Evolutionary conservation across 2,888 invertebrate species (phyloP), one percentile per base, ranked within the genome.

Genomic region (Macaria liturata): DNA sequence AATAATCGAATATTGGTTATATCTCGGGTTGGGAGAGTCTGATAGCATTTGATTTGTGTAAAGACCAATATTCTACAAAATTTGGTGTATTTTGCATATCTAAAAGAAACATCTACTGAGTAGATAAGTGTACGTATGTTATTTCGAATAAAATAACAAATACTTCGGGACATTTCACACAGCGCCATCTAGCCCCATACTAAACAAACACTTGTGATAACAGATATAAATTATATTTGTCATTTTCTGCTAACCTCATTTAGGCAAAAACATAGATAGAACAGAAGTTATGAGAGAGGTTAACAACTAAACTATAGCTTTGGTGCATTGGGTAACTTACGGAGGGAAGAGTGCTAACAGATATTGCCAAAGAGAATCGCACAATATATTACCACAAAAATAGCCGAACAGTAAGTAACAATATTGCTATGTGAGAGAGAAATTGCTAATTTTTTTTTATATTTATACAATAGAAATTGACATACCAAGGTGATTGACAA

Each of bases 271-370:
- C 8, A 42, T 8, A 42, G 42, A 42, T 0, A 9, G 42, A n/a
- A n/a, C n/a, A n/a, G 0, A 42, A n/a, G 4, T 42, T 5, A 42
- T 42, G 42, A 42, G 8, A 42, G 42, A n/a, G 61, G 44, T 64
- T 67, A 52, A 48, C 50, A 62, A 69, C 73, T 78, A 79, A 76
- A 66, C 67, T 67, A 75, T 78, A 78, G 82, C 91, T 91, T 91
- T 91, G 91, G 91, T 84, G 65, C 70, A 80, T 78, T 77, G 83
- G 91, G 91, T 91, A 91, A 91, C 91, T 89, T 77, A 78, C 63
- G 74, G 81, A 68, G 72, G 69, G 63, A 71, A 71, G 59, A 61
- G 55, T 46, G 54, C 46, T 32, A 55, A 59, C 56, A 9, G 4
- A 42, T 55, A 30, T 30, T 40, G 34, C 31, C 8, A 20, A 31